Percentiles rank a stretch among this genome's conserved stretches.
Conservation (phyloP, 2,888 invertebrate genomes). For the Lasioglossum zephyrum region DNA sequence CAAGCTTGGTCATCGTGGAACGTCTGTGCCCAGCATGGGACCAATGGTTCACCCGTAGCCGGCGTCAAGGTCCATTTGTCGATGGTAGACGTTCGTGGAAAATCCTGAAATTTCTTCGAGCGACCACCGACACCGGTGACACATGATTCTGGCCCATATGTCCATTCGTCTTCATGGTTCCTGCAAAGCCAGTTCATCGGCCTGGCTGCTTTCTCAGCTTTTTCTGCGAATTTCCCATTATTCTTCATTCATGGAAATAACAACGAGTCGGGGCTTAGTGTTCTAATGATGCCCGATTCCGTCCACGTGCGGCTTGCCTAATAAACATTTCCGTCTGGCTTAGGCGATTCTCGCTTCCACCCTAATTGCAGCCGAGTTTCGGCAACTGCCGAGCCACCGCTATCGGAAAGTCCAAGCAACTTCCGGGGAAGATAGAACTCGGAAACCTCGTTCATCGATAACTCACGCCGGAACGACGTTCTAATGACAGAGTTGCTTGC, state of each 20-base stretch:
- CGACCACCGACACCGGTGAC: slow-evolving; percentile 6
- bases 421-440: background rate
- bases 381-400: background rate
- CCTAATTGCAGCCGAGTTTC: slow-evolving; percentile 12
- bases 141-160: slow-evolving; percentile 10
- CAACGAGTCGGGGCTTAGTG: background rate
- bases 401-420: slow-evolving; percentile 31
- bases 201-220: slow-evolving; percentile 22
- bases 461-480: background rate
- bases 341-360: slow-evolving; percentile 22
- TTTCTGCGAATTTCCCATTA: slow-evolving; percentile 36
- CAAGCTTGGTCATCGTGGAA: slow-evolving; percentile 10
- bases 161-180: slow-evolving; percentile 64
- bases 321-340: slow-evolving; percentile 35
- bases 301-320: background rate
- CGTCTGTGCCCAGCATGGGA: background rate
- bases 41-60: slow-evolving; percentile 9
- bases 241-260: slow-evolving; percentile 55
- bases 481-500: slow-evolving; percentile 4
- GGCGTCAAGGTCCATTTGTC: slow-evolving; percentile 34
- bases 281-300: slow-evolving; percentile 29
- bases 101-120: slow-evolving; percentile 29
- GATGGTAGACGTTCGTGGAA: slow-evolving; percentile 7
- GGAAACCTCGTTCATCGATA: background rate
- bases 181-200: slow-evolving; percentile 30